Evolutionary conservation across 1,140 invertebrate genomes (phyloP), one percentile per base, ranked within the genome.

Genomic region (Leucophenga varia): DNA sequence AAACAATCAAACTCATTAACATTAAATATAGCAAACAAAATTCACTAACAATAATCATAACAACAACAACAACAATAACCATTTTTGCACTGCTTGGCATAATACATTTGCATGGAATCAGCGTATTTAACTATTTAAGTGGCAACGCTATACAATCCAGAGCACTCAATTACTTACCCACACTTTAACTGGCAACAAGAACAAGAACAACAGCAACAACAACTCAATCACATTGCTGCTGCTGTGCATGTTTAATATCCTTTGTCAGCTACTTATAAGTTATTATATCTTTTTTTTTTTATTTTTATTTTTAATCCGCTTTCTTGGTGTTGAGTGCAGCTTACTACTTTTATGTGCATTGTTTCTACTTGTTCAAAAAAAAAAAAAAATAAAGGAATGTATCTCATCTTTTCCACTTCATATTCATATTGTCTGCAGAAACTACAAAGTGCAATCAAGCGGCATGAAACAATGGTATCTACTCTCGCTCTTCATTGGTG

Each of bases 401-500:
- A n/a, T 43, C 44, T 30, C 25, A 43, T 35, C 48, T 38, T 39
- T 49, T 50, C 43, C 9, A 6, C 32, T 32, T 41, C 30, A 17
- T 28, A 20, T 45, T 36, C 30, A 39, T 51, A 17, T 41, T 14
- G 12, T 36, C 39, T 40, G 34, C 81, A 91, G 89, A 50, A 83
- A 86, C 60, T 90, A 90, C 77, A 87, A 87, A 70, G 78, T 80
- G 25, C 85, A 86, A 31, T 81, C 84, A 17, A 82, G 84, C 53
- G 81, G 81, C 41, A 83, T 84, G 65, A 90, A 89, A 72, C 85
- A 90, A 67, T 86, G 87, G 73, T 90, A 89, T 64, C 77, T 91
- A 22, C 80, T 91, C 40, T 90, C 88, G 61, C 85, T 91, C 17
- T 90, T 91, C 74, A 75, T 91, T 18, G 89, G 89, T 36, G 87